Base-by-base conservation (phyloP, 1,140 invertebrate genomes). In the Drosophila triauraria region DNA sequence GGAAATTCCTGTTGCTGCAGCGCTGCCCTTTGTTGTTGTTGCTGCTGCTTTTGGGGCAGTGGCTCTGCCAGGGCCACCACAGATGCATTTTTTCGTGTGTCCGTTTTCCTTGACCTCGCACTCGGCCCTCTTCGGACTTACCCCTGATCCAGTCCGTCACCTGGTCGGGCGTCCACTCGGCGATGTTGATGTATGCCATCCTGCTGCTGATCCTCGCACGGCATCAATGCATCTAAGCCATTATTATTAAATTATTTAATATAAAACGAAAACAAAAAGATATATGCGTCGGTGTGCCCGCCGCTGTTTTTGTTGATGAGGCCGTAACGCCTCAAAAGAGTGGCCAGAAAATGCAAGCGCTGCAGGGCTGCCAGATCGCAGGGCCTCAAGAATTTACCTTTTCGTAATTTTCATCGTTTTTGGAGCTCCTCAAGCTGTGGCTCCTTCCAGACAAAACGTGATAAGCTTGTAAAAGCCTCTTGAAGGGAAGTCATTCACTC, bases 141-240 rank as follows among this genome's bases (percentile, higher is more conserved):
- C 97, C 98, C 96, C 97, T 96, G 68, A 98, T 93, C 98, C 98
- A 99, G 92, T 98, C 97, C 71, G 96, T 97, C 62, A 98, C 97
- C 95, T 98, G 97, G 86, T 98, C 96, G n/a, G 97, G 96, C 76
- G 96, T 96, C 98, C 98, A 99, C 94, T 98, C 97, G 69, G 95
- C 96, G 78, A 98, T 96, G 94, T 98, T 98, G 83, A 98, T 96
- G 93, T 97, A 97, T 92, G 96, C 96, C 96, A 97, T 97, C 78
- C 72, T 82, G 67, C 67, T 69, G 67, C 47, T 64, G 61, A 69
- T 68, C 64, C 48, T 25, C 38, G 47, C 62, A 62, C 40, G 38
- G 27, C 62, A 75, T 70, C 46, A 67, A 75, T 62, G 35, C 64
- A 64, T 53, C 81, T 84, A 84, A 53, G 78, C 65, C 81, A 84